A percentile compares a stretch with the other conserved stretches of the same genome.
These are phyloP conservation scores for Strix aluco DNA, from an alignment of 2,113 vertebrate genomes.

Conservation along the genomic window DNA sequence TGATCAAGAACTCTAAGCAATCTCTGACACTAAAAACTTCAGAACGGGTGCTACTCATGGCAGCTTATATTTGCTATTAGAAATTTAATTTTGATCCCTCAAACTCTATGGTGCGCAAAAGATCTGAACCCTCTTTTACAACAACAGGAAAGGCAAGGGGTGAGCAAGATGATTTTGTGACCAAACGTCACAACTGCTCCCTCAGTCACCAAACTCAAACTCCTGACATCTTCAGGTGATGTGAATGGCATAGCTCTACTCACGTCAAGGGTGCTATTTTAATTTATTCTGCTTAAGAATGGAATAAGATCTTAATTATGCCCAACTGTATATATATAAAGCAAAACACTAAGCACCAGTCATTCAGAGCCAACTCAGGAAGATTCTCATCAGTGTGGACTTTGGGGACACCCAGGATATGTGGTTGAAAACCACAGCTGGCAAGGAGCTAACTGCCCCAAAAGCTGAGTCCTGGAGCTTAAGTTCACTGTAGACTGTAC, in stretches of 20 bases:
- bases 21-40: background rate
- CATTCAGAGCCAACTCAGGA: background rate
- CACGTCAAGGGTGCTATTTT: background rate
- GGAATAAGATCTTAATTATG: background rate
- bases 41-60: background rate
- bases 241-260: background rate
- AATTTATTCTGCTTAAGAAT: background rate
- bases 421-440: background rate
- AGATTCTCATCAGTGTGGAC: background rate
- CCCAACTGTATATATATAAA: background rate
- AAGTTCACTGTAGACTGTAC: background rate
- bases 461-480: background rate
- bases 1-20: background rate
- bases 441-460: background rate
- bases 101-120: background rate
- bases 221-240: background rate
- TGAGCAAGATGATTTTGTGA: background rate
- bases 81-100: background rate
- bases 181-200: background rate
- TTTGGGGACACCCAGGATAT: background rate
- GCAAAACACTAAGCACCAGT: background rate
- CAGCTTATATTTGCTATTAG: background rate
- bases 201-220: background rate
- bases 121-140: background rate
- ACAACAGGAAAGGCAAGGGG: background rate